Evolutionary conservation across 2,797 vertebrate species (phyloP).

Genomic region (Cynopterus sphinx): DNA sequence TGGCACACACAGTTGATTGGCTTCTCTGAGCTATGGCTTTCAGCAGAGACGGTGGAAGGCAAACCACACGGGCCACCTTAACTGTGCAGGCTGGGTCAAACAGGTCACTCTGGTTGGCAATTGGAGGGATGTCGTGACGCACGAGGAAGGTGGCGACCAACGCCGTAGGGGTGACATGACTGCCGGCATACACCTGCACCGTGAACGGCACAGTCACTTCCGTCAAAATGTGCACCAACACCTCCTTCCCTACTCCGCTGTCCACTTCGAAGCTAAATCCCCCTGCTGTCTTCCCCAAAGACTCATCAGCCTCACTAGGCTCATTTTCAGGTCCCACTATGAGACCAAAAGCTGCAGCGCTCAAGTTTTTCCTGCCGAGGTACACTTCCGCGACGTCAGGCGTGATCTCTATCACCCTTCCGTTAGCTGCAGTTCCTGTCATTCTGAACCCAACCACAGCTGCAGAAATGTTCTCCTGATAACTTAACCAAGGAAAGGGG

Average conservation of each 20-base stretch:
- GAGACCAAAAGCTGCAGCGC: conserved; percentile 51
- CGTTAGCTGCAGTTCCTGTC: background rate
- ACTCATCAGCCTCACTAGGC: fast-evolving
- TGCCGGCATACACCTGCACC: conserved; percentile 74
- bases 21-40: too few species aligned
- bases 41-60: conserved; percentile 79
- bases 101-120: conserved; percentile 5
- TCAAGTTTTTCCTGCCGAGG: conserved; percentile 73
- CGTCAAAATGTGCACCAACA: conserved; percentile 83
- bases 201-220: conserved; percentile 73
- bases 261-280: conserved; percentile 78
- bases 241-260: background rate
- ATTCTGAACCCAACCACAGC: conserved; percentile 80
- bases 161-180: background rate
- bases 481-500: conserved; percentile 83
- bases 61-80: conserved; percentile 75
- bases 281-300: conserved; percentile 67
- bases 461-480: conserved; percentile 35
- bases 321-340: conserved; percentile 67
- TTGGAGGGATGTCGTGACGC: conserved; percentile 59
- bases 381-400: conserved; percentile 75
- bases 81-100: conserved; percentile 31
- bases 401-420: background rate
- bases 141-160: conserved; percentile 68
- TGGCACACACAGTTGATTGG: too few species aligned